Evolutionary conservation across 2,888 invertebrate genomes (phyloP), one percentile per base, ranked within the genome.

Genomic region (Teleogryllus oceanicus): DNA sequence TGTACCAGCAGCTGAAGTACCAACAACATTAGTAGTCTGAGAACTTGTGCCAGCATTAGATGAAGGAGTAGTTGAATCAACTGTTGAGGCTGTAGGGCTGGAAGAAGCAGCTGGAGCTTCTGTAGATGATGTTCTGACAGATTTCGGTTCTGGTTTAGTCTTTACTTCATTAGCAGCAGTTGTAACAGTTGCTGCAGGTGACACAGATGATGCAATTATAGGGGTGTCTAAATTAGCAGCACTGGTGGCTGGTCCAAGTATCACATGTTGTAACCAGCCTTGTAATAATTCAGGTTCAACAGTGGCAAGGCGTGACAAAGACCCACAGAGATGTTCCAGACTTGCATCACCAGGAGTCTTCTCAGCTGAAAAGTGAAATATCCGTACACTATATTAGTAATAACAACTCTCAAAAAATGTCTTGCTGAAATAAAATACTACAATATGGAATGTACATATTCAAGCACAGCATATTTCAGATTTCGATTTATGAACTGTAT

Each of bases 271-370:
- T 49, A 93, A 85, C 92, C 92, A 92, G 2, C 86, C 85, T 84
- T 93, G 93, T 16, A 94, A 85, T 76, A 90, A 90, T 12, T 89
- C 88, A 50, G 88, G 88, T 80, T 94, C 93, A 0, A 93, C 90
- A 81, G 89, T 89, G 0, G 92, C 92, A 37, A 94, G 87, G 83
- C 91, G 91, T 2, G 91, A 89, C 83, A 94, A 90, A 20, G 92
- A 92, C 76, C 89, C 88, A 83, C 94, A 93, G 21, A 94, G 86
- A 80, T 91, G 91, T 82, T 92, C 92, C 81, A 93, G 88, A 80
- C 90, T 90, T 79, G 89, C 90, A 85, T 90, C 90, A n/a, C 89
- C 90, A 78, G 90, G 90, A 80, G 89, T 88, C 84, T 92, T 92
- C 81, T 92, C 91, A 11, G 91, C 90, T 78, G 89, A 87, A 81